Percentiles rank a stretch among this genome's conserved stretches.
These are phyloP conservation scores for Tetragnatha versicolor DNA, from an alignment of 1,140 invertebrate genomes.

Conservation along the genomic window DNA sequence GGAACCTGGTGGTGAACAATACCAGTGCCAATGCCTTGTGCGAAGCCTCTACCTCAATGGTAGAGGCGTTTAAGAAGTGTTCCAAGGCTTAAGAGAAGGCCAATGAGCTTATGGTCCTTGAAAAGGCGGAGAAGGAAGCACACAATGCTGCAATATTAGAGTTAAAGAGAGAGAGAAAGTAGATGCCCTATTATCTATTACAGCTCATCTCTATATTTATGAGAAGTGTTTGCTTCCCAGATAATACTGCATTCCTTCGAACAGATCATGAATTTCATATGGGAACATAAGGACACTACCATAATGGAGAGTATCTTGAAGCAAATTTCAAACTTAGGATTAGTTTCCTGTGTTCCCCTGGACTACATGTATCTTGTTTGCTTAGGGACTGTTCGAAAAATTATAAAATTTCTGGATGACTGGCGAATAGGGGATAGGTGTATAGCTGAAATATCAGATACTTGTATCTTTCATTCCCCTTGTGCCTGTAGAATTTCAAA, in stretches of 20 bases:
- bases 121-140: too few species aligned
- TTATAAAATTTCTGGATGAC: slow-evolving; percentile 60
- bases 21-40: too few species aligned
- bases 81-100: too few species aligned
- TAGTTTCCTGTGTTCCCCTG: slow-evolving; percentile 60
- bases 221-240: slow-evolving; percentile 7
- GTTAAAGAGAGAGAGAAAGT: too few species aligned
- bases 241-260: neutral
- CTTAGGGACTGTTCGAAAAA: slow-evolving; percentile 60
- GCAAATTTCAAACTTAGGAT: slow-evolving; percentile 37
- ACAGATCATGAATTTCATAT: neutral
- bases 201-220: too few species aligned
- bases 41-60: too few species aligned
- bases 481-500: slow-evolving; percentile 62
- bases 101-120: too few species aligned
- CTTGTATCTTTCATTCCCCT: slow-evolving; percentile 23
- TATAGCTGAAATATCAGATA: slow-evolving; percentile 52
- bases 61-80: too few species aligned
- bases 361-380: slow-evolving; percentile 52
- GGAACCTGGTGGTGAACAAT: too few species aligned
- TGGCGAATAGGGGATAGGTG: slow-evolving; percentile 18
- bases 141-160: too few species aligned
- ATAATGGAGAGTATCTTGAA: slow-evolving; percentile 58
- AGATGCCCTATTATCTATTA: too few species aligned
- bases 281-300: too few species aligned